Base-by-base conservation (phyloP, 2,113 vertebrate genomes). In the Pelmatolapia mariae region DNA sequence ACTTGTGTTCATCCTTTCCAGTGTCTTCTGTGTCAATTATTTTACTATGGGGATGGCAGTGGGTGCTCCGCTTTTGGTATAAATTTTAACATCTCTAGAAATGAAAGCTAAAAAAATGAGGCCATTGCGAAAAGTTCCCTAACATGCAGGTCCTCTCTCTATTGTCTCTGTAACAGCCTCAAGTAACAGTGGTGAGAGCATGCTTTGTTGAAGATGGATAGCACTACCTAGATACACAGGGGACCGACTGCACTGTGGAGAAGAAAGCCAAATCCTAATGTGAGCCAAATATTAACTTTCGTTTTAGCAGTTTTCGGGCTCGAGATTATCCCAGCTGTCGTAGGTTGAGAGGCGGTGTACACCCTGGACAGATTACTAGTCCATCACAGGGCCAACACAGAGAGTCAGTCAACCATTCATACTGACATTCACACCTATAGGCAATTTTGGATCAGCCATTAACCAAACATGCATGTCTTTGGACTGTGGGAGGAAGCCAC, bases 1-100 rank as follows among this genome's bases (percentile, higher is more conserved):
- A 93, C 92, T 91, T 93, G 92, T 96, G 95, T 91, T 96, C 93
- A 95, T 95, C 93, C 94, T 96, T 96, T 95, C 54, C 93, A n/a
- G 85, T 26, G 85, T 88, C 89, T 86, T 57, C 68, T 19, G 89
- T 47, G 50, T 92, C 4, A 0, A 15, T 90, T 13, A 80, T 84
- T 88, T 29, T 10, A 31, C 5, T 6, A 2, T 5, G 10, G 7
- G 16, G 26, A 50, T 31, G 24, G 26, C 15, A 12, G 50, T 22
- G 5, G 31, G 76, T 36, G 12, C 47, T 22, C 76, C 0, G 18
- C 10, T 52, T 36, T 31, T 56, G 18, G 2, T 73, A 7, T 47
- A 2, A 47, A 47, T 76, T 47, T 76, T 5, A 76, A 29, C 71
- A 76, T 47, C 2, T 31, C 18, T 78, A 1, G 10, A 78, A 78